Conservation (phyloP, 1,140 invertebrate genomes). For the Drosophila serrata region DNA sequence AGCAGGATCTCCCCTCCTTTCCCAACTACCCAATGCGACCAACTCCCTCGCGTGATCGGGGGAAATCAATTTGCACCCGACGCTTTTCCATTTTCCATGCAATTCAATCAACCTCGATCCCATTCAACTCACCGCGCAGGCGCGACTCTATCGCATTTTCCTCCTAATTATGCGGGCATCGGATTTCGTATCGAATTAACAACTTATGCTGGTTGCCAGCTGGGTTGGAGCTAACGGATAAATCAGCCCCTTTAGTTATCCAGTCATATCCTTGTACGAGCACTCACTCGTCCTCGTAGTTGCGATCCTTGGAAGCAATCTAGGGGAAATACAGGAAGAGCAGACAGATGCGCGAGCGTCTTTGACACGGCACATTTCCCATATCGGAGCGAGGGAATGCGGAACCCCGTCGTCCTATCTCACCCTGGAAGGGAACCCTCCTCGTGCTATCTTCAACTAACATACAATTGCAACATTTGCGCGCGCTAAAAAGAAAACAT, state of each 20-base stretch:
- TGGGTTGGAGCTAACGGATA: slow-evolving; percentile 60
- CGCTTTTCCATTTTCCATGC: slow-evolving; percentile 47
- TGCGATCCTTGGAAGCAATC: slow-evolving; percentile 6
- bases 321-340: slow-evolving; percentile 6
- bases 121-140: slow-evolving; percentile 38
- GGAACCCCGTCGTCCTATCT: slow-evolving; percentile 25
- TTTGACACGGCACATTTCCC: slow-evolving; percentile 49
- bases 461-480: slow-evolving; percentile 78
- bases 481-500: slow-evolving; percentile 71
- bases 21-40: slow-evolving; percentile 10
- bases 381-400: slow-evolving; percentile 53
- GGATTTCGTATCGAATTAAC: slow-evolving; percentile 61
- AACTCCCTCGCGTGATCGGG: slow-evolving; percentile 33
- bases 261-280: slow-evolving; percentile 21
- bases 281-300: neutral
- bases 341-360: slow-evolving; percentile 50
- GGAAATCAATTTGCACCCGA: slow-evolving; percentile 42
- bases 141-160: slow-evolving; percentile 53
- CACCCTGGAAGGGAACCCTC: slow-evolving; percentile 19
- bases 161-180: slow-evolving; percentile 70
- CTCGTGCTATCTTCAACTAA: slow-evolving; percentile 52
- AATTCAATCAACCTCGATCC: slow-evolving; percentile 36
- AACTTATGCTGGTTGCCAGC: slow-evolving; percentile 80
- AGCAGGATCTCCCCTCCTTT: slow-evolving; percentile 17
- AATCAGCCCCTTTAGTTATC: slow-evolving; percentile 30